Evolutionary conservation across 2,113 vertebrate genomes (phyloP).

Genomic region (Meleagris gallopavo): DNA sequence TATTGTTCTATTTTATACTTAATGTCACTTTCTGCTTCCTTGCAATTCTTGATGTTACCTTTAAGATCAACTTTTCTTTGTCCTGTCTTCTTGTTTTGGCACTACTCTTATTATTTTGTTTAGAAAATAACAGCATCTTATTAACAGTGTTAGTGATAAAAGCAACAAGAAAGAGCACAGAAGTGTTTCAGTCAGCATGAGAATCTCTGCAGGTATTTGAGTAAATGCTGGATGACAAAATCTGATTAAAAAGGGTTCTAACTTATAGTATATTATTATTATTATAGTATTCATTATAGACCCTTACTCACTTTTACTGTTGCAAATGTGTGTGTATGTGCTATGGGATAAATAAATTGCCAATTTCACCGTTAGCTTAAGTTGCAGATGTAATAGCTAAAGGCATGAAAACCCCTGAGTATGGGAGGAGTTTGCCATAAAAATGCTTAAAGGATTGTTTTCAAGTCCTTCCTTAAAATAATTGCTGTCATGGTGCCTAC

Average conservation of each 20-base stretch:
- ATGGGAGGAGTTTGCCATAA: constrained; percentile 41
- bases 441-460: constrained; percentile 42
- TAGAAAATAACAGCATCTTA: not conserved
- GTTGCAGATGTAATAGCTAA: constrained; percentile 32
- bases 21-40: not conserved
- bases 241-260: not conserved
- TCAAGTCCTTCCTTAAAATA: constrained; percentile 28
- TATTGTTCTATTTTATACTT: not conserved
- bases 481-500: constrained; percentile 38
- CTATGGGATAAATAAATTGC: constrained; percentile 52
- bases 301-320: not conserved
- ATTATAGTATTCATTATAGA: not conserved
- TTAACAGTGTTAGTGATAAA: not conserved
- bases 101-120: not conserved
- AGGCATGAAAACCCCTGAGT: constrained; percentile 49
- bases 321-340: not conserved
- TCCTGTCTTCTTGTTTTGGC: not conserved
- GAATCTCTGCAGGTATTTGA: not conserved
- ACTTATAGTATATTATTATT: not conserved
- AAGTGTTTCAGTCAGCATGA: not conserved
- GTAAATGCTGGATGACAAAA: not conserved
- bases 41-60: not conserved
- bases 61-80: not conserved
- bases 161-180: not conserved
- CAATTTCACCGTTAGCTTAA: constrained; percentile 56